A percentile compares a stretch with the other conserved stretches of the same genome.
Conservation (phyloP, 37 sponge, comb jelly and placozoan genomes). For the Hormiphora californensis region DNA sequence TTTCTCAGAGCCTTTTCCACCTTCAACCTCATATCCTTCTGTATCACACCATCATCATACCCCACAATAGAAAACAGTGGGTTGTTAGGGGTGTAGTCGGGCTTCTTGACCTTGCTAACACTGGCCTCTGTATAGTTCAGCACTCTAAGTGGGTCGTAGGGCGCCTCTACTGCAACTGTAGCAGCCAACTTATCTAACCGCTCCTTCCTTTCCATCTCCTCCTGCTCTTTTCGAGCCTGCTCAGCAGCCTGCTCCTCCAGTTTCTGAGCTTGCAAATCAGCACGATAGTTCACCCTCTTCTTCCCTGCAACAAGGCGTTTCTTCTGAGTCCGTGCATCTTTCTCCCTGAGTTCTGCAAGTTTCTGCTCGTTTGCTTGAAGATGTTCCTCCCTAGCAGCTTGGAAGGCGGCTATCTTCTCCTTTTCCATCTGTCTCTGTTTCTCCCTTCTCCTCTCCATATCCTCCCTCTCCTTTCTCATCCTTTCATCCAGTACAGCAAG, state of each 20-base stretch:
- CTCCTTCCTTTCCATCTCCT: background rate
- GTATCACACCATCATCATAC: conserved; percentile 45
- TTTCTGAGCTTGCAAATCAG: background rate
- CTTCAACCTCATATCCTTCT: conserved; percentile 64
- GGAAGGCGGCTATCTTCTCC: conserved; percentile 6
- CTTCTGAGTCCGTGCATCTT: background rate
- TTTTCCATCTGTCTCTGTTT: conserved; percentile 30
- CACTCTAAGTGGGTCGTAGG: background rate
- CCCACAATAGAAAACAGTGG: conserved; percentile 12
- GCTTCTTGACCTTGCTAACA: background rate
- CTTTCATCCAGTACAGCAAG: background rate
- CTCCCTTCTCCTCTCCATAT: background rate
- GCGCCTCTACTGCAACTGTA: conserved; percentile 31
- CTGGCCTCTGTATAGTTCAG: conserved; percentile 5
- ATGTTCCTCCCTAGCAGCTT: background rate
- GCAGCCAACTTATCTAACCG: conserved; percentile 31
- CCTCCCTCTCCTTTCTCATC: conserved; percentile 18
- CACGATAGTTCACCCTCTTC: background rate
- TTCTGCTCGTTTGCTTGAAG: background rate
- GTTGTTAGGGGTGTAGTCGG: background rate
- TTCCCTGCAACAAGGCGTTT: conserved; percentile 4
- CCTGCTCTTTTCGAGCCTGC: background rate
- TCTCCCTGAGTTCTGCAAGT: background rate
- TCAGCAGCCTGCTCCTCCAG: conserved; percentile 5
- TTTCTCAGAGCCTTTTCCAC: conserved; percentile 71